phyloP scores from a whole-genome alignment of 2,888 invertebrate genomes.

The Globia sparganii region DNA sequence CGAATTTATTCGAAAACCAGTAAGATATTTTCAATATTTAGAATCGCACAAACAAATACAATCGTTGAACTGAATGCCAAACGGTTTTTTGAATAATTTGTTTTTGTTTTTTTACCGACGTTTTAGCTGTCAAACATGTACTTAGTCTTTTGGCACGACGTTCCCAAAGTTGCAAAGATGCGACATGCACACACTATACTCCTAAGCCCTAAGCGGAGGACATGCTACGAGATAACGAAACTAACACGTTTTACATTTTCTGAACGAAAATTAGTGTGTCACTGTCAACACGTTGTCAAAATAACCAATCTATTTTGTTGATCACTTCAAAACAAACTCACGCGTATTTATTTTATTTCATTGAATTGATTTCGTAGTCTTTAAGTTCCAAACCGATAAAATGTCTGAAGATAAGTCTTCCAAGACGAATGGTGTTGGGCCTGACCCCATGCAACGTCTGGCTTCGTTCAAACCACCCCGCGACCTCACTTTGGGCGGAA shows the following conservation, averaged over 20 bases:
- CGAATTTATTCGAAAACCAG: background rate
- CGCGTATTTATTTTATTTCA: slow-evolving; percentile 6
- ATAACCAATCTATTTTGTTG: background rate
- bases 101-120: slow-evolving; percentile 31
- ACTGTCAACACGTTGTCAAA: slow-evolving; percentile 12
- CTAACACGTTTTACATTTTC: background rate
- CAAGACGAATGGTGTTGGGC: slow-evolving; percentile 77
- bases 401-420: slow-evolving; percentile 82
- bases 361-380: background rate
- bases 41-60: slow-evolving; percentile 23
- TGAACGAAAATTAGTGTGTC: background rate
- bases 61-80: slow-evolving; percentile 23
- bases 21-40: background rate
- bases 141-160: slow-evolving; percentile 14
- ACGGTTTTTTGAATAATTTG: slow-evolving; percentile 48
- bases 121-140: slow-evolving; percentile 24
- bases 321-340: slow-evolving; percentile 50
- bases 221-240: background rate
- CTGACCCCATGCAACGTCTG: slow-evolving; percentile 84
- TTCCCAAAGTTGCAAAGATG: background rate
- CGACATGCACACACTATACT: too few relatives aligned
- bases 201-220: too few relatives aligned
- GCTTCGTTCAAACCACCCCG: slow-evolving; percentile 90
- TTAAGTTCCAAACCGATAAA: slow-evolving; percentile 8
- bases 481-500: slow-evolving; percentile 90